Base-by-base conservation (phyloP, 2,113 vertebrate genomes). In the Rostratula benghalensis region DNA sequence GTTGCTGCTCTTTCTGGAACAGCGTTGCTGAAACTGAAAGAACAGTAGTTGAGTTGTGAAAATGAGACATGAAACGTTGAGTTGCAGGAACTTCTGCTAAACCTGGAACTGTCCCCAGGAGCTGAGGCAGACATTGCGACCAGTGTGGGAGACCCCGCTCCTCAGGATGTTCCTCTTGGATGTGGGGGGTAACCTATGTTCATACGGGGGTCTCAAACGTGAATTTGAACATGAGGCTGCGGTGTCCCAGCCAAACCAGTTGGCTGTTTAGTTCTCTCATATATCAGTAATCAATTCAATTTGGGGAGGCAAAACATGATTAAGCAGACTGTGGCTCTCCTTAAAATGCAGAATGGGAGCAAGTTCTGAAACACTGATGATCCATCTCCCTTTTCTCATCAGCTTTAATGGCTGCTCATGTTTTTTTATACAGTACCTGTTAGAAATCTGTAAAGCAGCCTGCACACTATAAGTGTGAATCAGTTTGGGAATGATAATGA, bases 401-500 rank as follows among this genome's bases (percentile, higher is more conserved):
- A 91, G 43, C 28, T 17, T 41, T 84, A 69, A 69, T 68, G 45
- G 41, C 61, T 93, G 83, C 68, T 75, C 43, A 0, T 89, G 71
- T 39, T 56, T 77, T 77, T 82, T 88, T 10, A 56, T 87, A 31
- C 71, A 56, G 31, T 73, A 79, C 24, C 67, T 22, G 9, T 71
- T 77, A 48, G 13, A 75, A 75, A 81, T 84, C 88, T 71, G 73
- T 82, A 91, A 88, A 63, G 86, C 84, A 79, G 78, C 31, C 63
- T 77, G 78, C 60, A 65, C 83, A 60, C 9, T 79, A 4, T 74
- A 81, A 81, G 80, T 30, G 73, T 68, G 81, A 95, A 94, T 93
- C 83, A 94, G 86, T 87, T 92, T 92, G 86, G 61, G 74, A 87
- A 89, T 50, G 45, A 78, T 96, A 96, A 96, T 93, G 90, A 96